Evolutionary conservation across 2,888 invertebrate species (phyloP), one percentile per base, ranked within the genome.

Genomic region (Pammene fasciana): DNA sequence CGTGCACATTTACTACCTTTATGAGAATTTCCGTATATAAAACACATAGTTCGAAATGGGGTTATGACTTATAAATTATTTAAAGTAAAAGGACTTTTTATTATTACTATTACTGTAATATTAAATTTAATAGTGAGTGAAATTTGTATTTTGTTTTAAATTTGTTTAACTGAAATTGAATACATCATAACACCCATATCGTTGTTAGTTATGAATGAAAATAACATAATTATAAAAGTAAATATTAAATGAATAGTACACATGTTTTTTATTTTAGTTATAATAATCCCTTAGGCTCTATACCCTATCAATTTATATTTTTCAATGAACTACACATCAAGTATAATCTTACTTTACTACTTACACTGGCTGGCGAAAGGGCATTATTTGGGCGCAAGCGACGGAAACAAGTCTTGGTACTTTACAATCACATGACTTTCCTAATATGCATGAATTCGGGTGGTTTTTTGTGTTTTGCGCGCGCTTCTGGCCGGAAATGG

Each of bases 141-240:
- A 91, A 89, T 89, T 90, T 90, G 90, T 91, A 89, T 89, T 89
- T 91, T 88, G 87, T 92, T 92, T 70, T 92, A 89, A 90, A 90
- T 88, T 90, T 90, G 90, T 92, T 92, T 92, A 91, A 91, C 89
- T 88, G 92, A 89, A 90, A 90, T 91, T 90, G 88, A 91, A 88
- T 90, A 90, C 89, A 90, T 92, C 88, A 88, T 92, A 92, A 92
- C 92, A 91, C 91, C 89, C 92, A 92, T 92, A 92, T 92, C 92
- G 92, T 92, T 92, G 92, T 92, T 92, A 92, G 92, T 92, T 92
- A 92, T 91, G 92, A 92, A 92, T 92, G 92, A 90, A 90, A 92
- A 92, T 92, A 92, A 92, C 92, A 91, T 91, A 90, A 91, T 92
- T 92, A 92, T 92, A 91, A 92, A 92, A 92, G 91, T 92, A 92